Conservation (phyloP, 2,113 vertebrate species). For the Hipposideros armiger region DNA sequence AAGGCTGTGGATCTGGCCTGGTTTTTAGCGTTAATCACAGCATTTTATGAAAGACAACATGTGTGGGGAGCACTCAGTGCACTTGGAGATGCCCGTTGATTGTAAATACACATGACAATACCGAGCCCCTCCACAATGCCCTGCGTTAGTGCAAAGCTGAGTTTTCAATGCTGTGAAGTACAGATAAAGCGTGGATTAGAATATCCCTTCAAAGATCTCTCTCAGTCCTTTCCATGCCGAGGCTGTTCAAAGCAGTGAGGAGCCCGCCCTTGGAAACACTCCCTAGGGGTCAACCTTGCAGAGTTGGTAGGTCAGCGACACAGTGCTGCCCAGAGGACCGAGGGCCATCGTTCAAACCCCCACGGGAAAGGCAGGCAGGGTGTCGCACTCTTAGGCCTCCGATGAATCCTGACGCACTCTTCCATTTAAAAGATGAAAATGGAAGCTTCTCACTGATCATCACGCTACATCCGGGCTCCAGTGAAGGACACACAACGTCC, state of each 20-base stretch:
- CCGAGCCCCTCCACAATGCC: background rate
- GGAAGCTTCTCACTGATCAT: background rate
- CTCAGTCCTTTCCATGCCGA: background rate
- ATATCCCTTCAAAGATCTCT: background rate
- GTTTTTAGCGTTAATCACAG: background rate
- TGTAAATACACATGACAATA: background rate
- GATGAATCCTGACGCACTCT: background rate
- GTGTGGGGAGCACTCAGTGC: background rate
- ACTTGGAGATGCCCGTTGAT: background rate
- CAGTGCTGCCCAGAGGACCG: too few relatives aligned
- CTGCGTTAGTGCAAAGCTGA: background rate
- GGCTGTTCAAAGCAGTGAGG: background rate
- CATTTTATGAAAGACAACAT: background rate
- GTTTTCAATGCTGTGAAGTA: background rate
- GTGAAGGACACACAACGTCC: background rate
- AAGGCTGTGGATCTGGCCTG: background rate
- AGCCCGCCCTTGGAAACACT: background rate
- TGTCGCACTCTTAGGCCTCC: background rate
- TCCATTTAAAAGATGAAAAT: slow-evolving; percentile 29
- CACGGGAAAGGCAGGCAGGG: background rate
- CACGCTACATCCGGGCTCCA: background rate
- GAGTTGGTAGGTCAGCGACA: too few relatives aligned
- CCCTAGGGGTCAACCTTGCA: too few relatives aligned
- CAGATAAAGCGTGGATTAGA: background rate
- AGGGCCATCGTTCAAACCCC: too few relatives aligned